These are phyloP conservation scores for Patiria pectinifera DNA, from an alignment of 53 echinoderm and acorn worm species.

Conservation along the genomic window DNA sequence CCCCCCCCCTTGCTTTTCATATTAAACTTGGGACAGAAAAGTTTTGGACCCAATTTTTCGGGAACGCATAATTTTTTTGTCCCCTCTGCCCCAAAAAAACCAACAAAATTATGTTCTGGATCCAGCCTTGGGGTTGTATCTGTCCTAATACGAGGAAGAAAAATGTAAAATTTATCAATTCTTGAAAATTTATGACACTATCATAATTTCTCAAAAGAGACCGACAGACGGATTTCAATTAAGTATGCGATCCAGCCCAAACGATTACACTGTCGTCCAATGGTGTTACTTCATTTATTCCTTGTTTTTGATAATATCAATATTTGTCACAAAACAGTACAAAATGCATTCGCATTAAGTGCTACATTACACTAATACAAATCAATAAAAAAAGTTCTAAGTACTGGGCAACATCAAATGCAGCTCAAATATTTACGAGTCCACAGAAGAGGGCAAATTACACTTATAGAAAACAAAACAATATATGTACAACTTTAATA, in stretches of 20 bases:
- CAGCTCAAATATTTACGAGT: slow-evolving; percentile 39
- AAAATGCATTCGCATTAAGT: slow-evolving; percentile 60
- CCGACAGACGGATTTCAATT: background rate
- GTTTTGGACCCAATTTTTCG: too few species aligned
- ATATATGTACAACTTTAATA: slow-evolving; percentile 51
- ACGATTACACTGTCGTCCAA: slow-evolving; percentile 32
- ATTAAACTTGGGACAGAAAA: too few species aligned
- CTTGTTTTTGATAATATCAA: slow-evolving; percentile 11
- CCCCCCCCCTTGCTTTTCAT: too few species aligned
- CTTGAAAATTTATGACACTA: too few species aligned
- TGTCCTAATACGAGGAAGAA: too few species aligned
- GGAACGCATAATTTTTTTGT: too few species aligned
- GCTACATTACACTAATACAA: slow-evolving; percentile 54
- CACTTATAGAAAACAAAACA: slow-evolving; percentile 23
- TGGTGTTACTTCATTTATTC: slow-evolving; percentile 36
- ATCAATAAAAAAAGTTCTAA: slow-evolving; percentile 41
- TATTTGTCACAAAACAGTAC: slow-evolving; percentile 59
- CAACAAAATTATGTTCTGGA: too few species aligned
- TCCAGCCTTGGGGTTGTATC: too few species aligned
- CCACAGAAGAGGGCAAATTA: slow-evolving; percentile 23
- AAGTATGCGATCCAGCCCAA: background rate
- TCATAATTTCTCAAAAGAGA: background rate
- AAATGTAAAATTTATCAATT: too few species aligned
- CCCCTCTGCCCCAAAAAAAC: too few species aligned
- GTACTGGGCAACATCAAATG: slow-evolving; percentile 47